Base-by-base conservation (phyloP, 2,113 vertebrate genomes). In the Sorex fumeus region DNA sequence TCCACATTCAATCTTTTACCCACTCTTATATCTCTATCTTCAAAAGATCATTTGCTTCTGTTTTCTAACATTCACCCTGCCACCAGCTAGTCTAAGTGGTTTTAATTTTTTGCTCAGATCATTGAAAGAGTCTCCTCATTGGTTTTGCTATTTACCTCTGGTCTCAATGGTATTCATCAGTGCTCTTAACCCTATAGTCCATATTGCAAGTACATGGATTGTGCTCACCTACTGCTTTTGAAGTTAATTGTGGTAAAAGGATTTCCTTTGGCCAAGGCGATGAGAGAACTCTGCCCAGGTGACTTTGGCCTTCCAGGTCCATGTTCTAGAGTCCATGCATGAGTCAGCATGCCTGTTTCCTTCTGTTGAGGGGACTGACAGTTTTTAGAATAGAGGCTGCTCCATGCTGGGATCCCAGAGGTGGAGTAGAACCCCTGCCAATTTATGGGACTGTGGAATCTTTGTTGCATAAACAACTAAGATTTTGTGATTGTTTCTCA, bases 1-100 rank as follows among this genome's bases (percentile, higher is more conserved):
- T 62, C 53, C 27, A 75, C 47, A 82, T 60, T 15, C 13, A 93
- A 57, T 75, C 50, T 66, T 60, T 84, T 60, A 72, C 50, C 50
- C 90, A 47, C 47, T 72, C 45, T 86, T 81, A 1, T 76, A 64
- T 85, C 80, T 80, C 3, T 78, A 75, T 45, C 43, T 50, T 95
- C 79, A 64, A 21, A 90, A 76, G 67, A 53, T 30, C 60, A 85
- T 70, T 76, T 57, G 45, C 69, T 8, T 92, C 34, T 45, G 47
- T 53, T 86, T 93, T n/a, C 40, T 27, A 32, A 30, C 15, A 16
- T 34, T n/a, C 89, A 74, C 76, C 47, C 18, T 67, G 34, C 8
- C 27, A 13, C 34, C 1, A 15, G 28, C 72, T 57, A 8, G 57
- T 64, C 57, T 27, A 18, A 77, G 45, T 34, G 0, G 0, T 32